Base-by-base conservation (phyloP, 2,113 vertebrate genomes). In the Trinectes maculatus region DNA sequence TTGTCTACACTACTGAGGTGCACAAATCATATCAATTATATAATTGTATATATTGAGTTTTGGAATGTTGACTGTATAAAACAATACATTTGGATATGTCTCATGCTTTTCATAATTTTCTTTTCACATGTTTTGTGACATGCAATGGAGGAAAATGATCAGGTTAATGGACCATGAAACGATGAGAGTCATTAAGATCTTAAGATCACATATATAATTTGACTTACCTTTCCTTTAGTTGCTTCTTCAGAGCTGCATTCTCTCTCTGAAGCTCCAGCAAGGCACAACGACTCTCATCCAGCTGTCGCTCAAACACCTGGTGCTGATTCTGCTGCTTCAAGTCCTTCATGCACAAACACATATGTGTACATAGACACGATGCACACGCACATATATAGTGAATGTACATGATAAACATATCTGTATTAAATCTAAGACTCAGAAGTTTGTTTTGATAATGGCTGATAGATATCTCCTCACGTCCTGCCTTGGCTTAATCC, bases 231-330 rank as follows among this genome's bases (percentile, higher is more conserved):
- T 91, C 87, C 51, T 91, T 91, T 55, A 95, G 73, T 0, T 91
- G 85, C 37, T 95, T 93, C 84, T 91, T 93, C 51, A 97, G 88
- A 31, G 92, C 74, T 1, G 92, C 64, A 44, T 96, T 97, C 79
- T 98, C 95, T 71, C 94, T 92, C 84, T 89, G 87, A 29, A 96
- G 92, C 51, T 90, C 80, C 21, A 91, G 70, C 26, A 93, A 89
- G 71, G 95, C 92, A 39, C 75, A 91, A 59, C 90, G 93, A 55
- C 90, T 92, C 86, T 93, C 93, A 42, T 94, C 93, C 26, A 94
- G 81, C 65, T 93, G 86, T 39, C 91, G 84, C 3, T 91, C 91
- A 59, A 94, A 92, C 56, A 94, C 93, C 84, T 92, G 92, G 24
- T 93, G 83, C 82, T 92, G 93, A 84, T 89, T 94, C 61, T 93